phyloP scores from a whole-genome alignment of 30 jellyfish, hydroid and myxozoan genomes.

The Pseudorhiza aurosa region DNA sequence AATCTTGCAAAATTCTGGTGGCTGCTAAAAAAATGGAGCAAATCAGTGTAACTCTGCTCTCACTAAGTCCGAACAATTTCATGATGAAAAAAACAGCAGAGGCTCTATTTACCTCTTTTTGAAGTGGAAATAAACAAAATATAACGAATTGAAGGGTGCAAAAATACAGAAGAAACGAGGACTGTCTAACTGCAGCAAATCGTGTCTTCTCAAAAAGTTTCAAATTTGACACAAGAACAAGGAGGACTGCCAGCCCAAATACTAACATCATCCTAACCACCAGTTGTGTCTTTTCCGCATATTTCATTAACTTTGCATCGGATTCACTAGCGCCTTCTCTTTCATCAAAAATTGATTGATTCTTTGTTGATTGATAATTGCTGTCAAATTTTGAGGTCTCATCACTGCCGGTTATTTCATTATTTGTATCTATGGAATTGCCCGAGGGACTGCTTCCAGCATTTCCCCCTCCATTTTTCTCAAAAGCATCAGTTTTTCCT shows the following conservation, averaged over 20 bases:
- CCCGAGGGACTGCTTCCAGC: not conserved
- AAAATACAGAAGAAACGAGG: constrained; percentile 52
- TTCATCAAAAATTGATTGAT: too few species aligned
- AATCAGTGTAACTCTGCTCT: not conserved
- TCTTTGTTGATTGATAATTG: too few species aligned
- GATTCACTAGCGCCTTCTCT: too few species aligned
- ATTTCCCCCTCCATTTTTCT: not conserved
- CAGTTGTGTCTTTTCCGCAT: not conserved
- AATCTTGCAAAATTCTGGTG: constrained; percentile 39
- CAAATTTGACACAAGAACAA: constrained; percentile 29
- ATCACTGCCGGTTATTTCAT: too few species aligned
- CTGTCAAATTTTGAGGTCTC: not conserved
- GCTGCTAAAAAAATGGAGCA: not conserved
- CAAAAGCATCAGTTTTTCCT: not conserved
- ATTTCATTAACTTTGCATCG: not conserved
- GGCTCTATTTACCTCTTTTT: not conserved
- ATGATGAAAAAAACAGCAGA: not conserved
- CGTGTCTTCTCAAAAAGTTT: constrained; percentile 12
- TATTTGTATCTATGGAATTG: too few species aligned
- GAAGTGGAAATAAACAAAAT: constrained; percentile 25
- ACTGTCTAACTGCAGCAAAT: constrained; percentile 2
- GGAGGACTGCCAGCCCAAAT: constrained; percentile 27
- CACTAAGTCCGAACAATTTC: constrained; percentile 5
- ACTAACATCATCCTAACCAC: constrained; percentile 12
- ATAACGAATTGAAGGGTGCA: constrained; percentile 19